A percentile compares a stretch with the other conserved stretches of the same genome.
Conservation (phyloP, 2,113 vertebrate genomes). For the Periophthalmodon schlosseri region DNA sequence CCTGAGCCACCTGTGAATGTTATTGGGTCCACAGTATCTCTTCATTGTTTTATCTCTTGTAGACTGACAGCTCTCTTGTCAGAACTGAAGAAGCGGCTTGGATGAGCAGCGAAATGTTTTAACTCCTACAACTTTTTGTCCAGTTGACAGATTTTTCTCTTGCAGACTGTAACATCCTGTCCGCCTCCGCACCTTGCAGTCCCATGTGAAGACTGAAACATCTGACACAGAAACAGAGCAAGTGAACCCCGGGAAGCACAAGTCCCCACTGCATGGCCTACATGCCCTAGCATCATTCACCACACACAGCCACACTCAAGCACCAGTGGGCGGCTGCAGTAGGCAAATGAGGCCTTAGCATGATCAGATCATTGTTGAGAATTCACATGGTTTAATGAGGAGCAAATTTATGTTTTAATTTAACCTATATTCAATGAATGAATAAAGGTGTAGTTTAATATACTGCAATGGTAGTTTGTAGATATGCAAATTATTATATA, state of each 20-base stretch:
- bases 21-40: no score
- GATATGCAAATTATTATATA: no score
- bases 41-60: no score
- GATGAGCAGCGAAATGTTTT: no score
- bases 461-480: no score
- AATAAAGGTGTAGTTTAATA: no score
- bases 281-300: neutral
- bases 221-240: neutral
- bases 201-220: constrained; percentile 38
- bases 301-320: neutral
- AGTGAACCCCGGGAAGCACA: constrained; percentile 16
- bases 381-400: neutral
- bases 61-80: no score
- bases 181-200: constrained; percentile 39
- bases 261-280: neutral
- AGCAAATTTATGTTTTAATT: no score
- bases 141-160: neutral
- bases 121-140: neutral
- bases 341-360: neutral
- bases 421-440: no score
- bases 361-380: neutral
- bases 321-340: neutral
- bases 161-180: constrained; percentile 55
- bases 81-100: no score
- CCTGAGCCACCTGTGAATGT: no score